phyloP scores from a whole-genome alignment of 1,140 invertebrate genomes.

The Lanistes nyassanus region DNA sequence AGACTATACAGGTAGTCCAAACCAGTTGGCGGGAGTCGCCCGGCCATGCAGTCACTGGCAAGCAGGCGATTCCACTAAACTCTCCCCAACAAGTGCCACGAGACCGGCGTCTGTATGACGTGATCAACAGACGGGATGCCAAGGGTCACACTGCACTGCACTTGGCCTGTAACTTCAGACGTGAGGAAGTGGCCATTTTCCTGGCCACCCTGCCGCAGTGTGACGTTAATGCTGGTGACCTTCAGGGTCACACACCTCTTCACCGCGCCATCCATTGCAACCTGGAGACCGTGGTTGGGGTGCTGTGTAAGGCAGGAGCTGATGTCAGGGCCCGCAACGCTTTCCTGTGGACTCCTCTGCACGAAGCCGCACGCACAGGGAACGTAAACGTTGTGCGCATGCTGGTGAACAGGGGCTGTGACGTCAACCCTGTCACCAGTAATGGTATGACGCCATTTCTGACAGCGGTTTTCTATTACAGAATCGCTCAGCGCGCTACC shows the following conservation, averaged over 20 bases:
- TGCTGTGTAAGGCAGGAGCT: conserved; percentile 54
- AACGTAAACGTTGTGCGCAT: conserved; percentile 50
- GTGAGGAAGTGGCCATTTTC: conserved; percentile 49
- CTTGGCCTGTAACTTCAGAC: conserved; percentile 53
- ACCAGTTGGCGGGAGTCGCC: too few relatives aligned
- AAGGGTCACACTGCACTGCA: conserved; percentile 55
- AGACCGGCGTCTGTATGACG: too few relatives aligned
- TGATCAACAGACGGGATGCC: conserved; percentile 43
- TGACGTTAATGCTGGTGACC: conserved; percentile 48
- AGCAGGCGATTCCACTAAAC: too few relatives aligned
- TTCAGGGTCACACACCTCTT: conserved; percentile 49
- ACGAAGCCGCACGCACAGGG: conserved; percentile 56
- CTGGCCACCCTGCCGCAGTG: conserved; percentile 44
- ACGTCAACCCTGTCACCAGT: conserved; percentile 49
- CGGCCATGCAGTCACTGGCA: too few relatives aligned
- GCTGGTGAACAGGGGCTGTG: conserved; percentile 47
- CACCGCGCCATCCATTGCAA: conserved; percentile 57
- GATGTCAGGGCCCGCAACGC: conserved; percentile 47
- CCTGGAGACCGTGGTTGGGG: conserved; percentile 45
- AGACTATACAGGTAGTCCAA: too few relatives aligned
- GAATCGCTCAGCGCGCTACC: conserved; percentile 51
- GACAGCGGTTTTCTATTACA: conserved; percentile 57
- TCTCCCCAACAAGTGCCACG: too few relatives aligned
- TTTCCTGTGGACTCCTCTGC: conserved; percentile 54
- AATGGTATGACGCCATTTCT: conserved; percentile 55